These are phyloP conservation scores for Prionailurus viverrinus DNA, from an alignment of 2,113 vertebrate genomes.

Conservation along the genomic window DNA sequence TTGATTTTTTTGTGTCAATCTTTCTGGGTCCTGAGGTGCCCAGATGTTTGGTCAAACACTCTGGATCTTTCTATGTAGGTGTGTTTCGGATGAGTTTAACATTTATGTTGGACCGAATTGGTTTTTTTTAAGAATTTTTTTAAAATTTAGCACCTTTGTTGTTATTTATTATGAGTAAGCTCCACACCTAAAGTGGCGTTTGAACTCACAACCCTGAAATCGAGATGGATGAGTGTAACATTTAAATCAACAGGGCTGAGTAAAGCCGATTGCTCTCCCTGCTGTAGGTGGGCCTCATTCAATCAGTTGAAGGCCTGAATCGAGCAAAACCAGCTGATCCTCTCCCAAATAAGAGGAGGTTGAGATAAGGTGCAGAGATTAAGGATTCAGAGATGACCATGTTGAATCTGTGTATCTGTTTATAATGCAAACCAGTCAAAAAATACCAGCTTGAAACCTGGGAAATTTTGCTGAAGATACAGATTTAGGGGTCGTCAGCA, in stretches of 20 bases:
- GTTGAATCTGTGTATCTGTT: neutral
- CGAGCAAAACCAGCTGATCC: neutral
- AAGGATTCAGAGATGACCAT: neutral
- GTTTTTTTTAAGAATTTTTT: neutral
- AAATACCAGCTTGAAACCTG: neutral
- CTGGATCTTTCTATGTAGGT: neutral
- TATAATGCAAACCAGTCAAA: neutral
- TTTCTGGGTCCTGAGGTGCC: neutral
- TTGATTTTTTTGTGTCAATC: neutral
- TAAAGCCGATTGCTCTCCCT: neutral
- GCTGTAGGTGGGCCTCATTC: neutral
- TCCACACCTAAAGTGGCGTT: neutral
- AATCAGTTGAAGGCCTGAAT: neutral
- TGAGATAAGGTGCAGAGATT: neutral
- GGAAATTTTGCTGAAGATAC: neutral
- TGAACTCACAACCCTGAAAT: neutral
- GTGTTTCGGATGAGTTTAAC: neutral
- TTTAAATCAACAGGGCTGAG: neutral
- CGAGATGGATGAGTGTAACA: neutral
- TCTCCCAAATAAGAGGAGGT: neutral
- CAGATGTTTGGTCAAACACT: neutral
- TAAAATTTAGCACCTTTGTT: neutral
- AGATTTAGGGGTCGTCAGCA: neutral
- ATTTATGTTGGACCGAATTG: neutral
- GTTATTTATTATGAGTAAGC: neutral